Conservation (phyloP, 2,113 vertebrate genomes). For the Calypte anna region DNA sequence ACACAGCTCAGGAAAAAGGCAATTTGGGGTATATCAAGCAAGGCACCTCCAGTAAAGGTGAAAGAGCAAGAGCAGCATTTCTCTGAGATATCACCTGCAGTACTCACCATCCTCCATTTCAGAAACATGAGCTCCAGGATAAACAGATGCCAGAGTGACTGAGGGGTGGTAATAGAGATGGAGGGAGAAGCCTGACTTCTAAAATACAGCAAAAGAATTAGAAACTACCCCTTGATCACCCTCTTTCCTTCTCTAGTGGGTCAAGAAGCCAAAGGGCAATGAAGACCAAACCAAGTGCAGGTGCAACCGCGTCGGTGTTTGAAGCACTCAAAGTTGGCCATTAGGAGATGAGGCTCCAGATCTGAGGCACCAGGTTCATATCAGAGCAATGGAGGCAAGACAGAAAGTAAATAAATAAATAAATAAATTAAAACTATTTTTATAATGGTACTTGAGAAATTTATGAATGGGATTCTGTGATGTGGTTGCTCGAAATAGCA, state of each 20-base stretch:
- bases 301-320: neutral
- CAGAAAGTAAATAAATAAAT: neutral
- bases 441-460: constrained; percentile 51
- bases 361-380: neutral
- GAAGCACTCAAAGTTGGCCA: neutral
- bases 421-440: constrained; percentile 50
- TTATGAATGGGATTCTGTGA: constrained; percentile 61
- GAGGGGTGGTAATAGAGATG: neutral
- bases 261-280: neutral
- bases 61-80: neutral
- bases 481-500: constrained; percentile 51
- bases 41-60: neutral
- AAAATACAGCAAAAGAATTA: neutral
- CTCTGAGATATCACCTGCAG: neutral
- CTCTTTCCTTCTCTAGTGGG: neutral
- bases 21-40: neutral
- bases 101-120: neutral
- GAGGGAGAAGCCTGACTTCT: neutral
- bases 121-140: neutral
- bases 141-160: neutral
- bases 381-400: neutral
- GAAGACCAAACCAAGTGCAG: neutral
- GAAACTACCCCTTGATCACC: neutral
- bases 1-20: neutral
- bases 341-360: neutral